phyloP scores from a whole-genome alignment of 1,140 invertebrate genomes.

The Argopecten irradians region DNA sequence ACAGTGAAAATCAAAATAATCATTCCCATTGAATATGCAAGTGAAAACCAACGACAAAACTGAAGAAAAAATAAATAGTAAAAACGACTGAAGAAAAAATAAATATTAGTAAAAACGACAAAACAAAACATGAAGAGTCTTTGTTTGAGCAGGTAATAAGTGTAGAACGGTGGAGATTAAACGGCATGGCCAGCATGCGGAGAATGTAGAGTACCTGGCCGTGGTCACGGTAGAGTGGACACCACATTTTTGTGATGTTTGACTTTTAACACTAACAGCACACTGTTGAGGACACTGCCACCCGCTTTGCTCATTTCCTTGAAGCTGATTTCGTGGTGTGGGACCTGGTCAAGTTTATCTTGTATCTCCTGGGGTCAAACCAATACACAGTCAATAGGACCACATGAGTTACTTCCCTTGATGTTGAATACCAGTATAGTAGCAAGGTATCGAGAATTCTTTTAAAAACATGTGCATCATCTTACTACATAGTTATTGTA shows the following conservation, averaged over 20 bases:
- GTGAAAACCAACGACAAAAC: not conserved
- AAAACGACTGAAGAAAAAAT: not conserved
- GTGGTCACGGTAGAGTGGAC: constrained; percentile 42
- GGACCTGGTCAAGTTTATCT: constrained; percentile 38
- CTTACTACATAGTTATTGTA: no score
- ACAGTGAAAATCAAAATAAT: not conserved
- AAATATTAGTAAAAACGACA: not conserved
- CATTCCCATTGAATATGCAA: not conserved
- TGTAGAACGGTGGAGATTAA: not conserved
- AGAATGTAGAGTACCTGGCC: not conserved
- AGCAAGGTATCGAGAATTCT: no score
- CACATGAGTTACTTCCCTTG: no score
- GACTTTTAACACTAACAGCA: constrained; percentile 39
- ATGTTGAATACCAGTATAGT: no score
- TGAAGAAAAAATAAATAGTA: not conserved
- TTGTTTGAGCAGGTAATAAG: constrained; percentile 12
- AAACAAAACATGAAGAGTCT: constrained; percentile 26
- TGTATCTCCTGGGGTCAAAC: constrained; percentile 47
- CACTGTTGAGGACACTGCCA: constrained; percentile 42
- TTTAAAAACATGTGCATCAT: no score
- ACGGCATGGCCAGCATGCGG: not conserved
- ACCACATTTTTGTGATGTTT: constrained; percentile 43
- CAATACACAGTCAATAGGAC: no score
- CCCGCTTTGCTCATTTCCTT: constrained; percentile 43
- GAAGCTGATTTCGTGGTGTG: constrained; percentile 32